Evolutionary conservation across 2,113 vertebrate genomes (phyloP), one percentile per base, ranked within the genome.

Genomic region (Sylvia atricapilla): DNA sequence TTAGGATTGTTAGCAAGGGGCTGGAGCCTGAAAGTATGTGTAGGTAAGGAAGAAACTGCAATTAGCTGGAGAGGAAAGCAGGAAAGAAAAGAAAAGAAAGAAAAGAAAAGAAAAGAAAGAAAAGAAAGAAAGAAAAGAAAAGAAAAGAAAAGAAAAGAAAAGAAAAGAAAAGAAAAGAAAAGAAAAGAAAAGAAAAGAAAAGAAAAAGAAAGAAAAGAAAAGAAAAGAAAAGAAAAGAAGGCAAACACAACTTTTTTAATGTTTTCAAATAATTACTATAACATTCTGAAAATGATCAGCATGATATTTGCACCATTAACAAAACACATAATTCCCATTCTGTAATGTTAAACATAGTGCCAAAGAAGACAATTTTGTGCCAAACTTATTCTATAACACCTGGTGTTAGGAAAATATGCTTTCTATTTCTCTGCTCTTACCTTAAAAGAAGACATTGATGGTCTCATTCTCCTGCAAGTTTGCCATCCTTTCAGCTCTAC

Each of bases 381-480:
- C 68, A 94, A 88, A 70, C 15, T 77, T 93, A n/a, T n/a, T 68
- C 63, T 62, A 0, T 58, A 83, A 79, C 47, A 95, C 84, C 70
- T 91, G 47, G 75, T 80, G 50, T 46, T 90, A 73, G 58, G 67
- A 87, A 95, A 95, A 93, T 33, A 90, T 52, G 50, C 10, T 89
- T 93, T 79, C 27, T 77, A 33, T 53, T 94, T 78, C 56, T 87
- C 81, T 82, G 72, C 11, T 82, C 8, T 77, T 74, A 89, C 81
- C 72, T 77, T 79, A 62, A 93, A 80, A 72, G 23, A 73, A 77
- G 33, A 46, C 8, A 67, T 31, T 83, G 9, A 11, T 16, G 2
- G 23, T n/a, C 30, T 74, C 46, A 79, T 83, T 93, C 10, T 44
- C 35, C 39, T 43, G 19, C 69, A 70, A 44, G 15, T 37, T 46